phyloP scores from a whole-genome alignment of 2,113 vertebrate genomes.

The Poecile atricapillus region DNA sequence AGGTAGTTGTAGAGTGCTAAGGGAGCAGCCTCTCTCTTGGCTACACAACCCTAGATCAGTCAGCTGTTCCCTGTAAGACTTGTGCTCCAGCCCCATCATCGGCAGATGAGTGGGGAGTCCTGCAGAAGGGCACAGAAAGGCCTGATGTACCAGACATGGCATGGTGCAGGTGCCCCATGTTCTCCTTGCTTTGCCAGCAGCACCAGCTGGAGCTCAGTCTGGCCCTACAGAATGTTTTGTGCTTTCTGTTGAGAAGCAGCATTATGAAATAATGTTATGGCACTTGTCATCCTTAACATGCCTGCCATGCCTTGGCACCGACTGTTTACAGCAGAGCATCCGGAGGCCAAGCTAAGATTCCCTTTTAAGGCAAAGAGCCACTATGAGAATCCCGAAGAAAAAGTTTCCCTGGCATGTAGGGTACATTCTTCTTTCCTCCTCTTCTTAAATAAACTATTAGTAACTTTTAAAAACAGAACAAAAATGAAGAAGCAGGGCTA shows the following conservation, averaged over 20 bases:
- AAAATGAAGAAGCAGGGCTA: conserved; percentile 35
- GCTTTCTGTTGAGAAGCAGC: conserved; percentile 8
- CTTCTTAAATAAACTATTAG: conserved; percentile 67
- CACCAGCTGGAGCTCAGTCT: neutral
- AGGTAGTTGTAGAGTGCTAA: neutral
- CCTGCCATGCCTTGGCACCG: conserved; percentile 50
- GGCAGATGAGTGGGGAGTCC: neutral
- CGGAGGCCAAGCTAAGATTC: conserved; percentile 30
- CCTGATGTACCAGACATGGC: neutral
- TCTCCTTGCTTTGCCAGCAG: neutral
- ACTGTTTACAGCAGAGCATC: conserved; percentile 23
- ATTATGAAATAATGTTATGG: conserved; percentile 39
- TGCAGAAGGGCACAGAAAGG: neutral
- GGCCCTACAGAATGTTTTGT: neutral
- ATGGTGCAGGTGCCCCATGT: neutral
- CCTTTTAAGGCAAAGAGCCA: conserved; percentile 76
- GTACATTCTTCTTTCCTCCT: conserved; percentile 68
- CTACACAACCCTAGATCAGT: neutral
- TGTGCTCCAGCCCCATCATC: neutral
- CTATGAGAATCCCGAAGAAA: conserved; percentile 64
- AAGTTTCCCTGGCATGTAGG: conserved; percentile 65
- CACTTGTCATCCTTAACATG: conserved; percentile 58
- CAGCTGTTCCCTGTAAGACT: neutral
- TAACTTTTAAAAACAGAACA: conserved; percentile 64
- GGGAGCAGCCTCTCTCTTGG: neutral